Base-by-base conservation (phyloP, 2,888 invertebrate genomes). In the Drosophila percnosoma region DNA sequence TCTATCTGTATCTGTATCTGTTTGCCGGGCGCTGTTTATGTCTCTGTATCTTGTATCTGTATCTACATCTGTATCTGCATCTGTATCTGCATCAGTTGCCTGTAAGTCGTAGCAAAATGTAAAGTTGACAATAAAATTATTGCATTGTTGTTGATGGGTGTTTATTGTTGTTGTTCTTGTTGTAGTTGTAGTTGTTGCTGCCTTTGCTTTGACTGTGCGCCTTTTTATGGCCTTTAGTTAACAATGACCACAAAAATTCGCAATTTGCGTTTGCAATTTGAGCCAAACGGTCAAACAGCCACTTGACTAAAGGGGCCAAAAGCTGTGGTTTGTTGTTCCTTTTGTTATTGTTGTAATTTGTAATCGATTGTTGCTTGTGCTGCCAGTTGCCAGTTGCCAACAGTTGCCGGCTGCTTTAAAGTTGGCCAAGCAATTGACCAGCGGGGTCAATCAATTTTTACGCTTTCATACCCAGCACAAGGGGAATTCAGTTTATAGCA, bases 181-280 rank as follows among this genome's bases (percentile, higher is more conserved):
- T 24, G 53, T 40, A 62, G 49, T 68, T 68, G 59, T 11, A 62
- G 64, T 45, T 64, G 57, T 10, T 57, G 51, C 48, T 76, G 68
- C 13, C 27, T 40, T 49, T 53, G 67, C 45, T 53, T 45, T 72
- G 24, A 63, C 63, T 64, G 65, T 74, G 73, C 72, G 68, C 68
- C 83, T 85, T 78, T 84, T 87, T 85, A 82, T 85, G 83, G 85
- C 85, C 85, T 83, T 87, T 83, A 82, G 53, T 78, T 86, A 88
- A 87, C 86, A 88, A 88, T 86, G 88, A 87, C 86, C 86, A 88
- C 86, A 87, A 86, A 86, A 88, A 86, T 88, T 75, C 66, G 83
- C 85, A 86, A 84, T 84, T 84, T 83, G 84, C 84, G 87, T 84
- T 85, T 73, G 87, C 85, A 85, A 82, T 85, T 83, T 77, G 79